Conservation (phyloP, 2,113 vertebrate species). For the Seriola aureovittata region DNA sequence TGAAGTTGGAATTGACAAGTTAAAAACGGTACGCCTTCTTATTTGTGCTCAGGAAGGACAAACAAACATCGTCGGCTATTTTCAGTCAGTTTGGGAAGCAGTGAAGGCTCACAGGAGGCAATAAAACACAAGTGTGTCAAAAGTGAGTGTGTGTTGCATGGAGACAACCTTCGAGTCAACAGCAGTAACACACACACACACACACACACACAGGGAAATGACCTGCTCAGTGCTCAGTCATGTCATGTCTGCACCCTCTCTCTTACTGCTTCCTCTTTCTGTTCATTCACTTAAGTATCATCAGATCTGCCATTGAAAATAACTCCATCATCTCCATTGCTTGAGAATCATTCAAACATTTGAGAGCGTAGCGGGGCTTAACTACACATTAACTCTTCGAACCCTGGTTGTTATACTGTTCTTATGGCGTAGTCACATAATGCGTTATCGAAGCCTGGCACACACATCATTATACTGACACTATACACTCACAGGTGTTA, state of each 20-base stretch:
- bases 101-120: not conserved
- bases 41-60: not conserved
- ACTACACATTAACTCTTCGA: not conserved
- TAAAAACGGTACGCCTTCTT: not conserved
- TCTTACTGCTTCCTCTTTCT: not conserved
- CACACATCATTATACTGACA: not conserved
- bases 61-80: slow-evolving; percentile 12
- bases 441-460: not conserved
- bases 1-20: not conserved
- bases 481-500: too few relatives aligned
- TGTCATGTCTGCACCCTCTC: not conserved
- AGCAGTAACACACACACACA: not conserved
- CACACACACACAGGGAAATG: not conserved
- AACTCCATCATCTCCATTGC: not conserved
- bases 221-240: not conserved
- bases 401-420: not conserved
- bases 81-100: not conserved
- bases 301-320: not conserved
- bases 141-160: not conserved
- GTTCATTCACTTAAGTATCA: not conserved
- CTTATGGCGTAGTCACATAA: not conserved
- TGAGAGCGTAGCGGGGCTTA: not conserved
- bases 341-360: not conserved
- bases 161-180: not conserved
- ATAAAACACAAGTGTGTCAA: slow-evolving; percentile 16